Evolutionary conservation across 2,888 invertebrate genomes (phyloP), one percentile per base, ranked within the genome.

Genomic region (Pycnomerus fuliginosus): DNA sequence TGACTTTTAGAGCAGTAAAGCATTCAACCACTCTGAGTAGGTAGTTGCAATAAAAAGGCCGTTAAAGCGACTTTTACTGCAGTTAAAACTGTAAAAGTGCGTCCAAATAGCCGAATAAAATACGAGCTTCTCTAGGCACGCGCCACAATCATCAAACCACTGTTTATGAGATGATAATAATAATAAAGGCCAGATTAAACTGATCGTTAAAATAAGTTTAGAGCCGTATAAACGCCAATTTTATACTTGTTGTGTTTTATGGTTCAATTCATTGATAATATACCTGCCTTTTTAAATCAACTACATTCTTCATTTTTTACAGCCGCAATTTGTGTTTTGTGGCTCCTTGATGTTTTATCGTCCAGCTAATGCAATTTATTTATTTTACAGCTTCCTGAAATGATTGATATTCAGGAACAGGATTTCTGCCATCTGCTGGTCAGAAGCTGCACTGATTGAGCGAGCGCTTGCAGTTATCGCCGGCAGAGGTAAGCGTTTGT

Each of bases 21-120:
- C 56, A 54, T 58, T 47, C 52, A 49, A 7, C 15, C 35, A 53
- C 61, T 60, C 57, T 56, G 61, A 63, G 64, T 66, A 69, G 68
- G 63, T 68, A 68, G 70, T 69, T 66, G 70, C 68, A 71, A 71
- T 71, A 72, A 72, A 72, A 72, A 58, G 62, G 63, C 63, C 71
- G 69, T 71, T 71, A 72, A 72, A 71, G 58, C 56, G 70, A 69
- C 69, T 71, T 72, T 71, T 72, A 71, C 66, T 67, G 68, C 70
- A 69, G 67, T 71, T 71, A 69, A 71, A 72, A 72, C 67, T 69
- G 68, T 71, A 69, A 69, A 68, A 70, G 68, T 70, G 71, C 69
- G 70, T 70, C 68, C 65, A 54, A 64, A 67, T 62, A 61, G 65
- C 62, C 64, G 60, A 65, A 67, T 66, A 68, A 68, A 68, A 67